Evolutionary conservation across 1,140 invertebrate genomes (phyloP), one percentile per base, ranked within the genome.

Genomic region (Diprion similis): DNA sequence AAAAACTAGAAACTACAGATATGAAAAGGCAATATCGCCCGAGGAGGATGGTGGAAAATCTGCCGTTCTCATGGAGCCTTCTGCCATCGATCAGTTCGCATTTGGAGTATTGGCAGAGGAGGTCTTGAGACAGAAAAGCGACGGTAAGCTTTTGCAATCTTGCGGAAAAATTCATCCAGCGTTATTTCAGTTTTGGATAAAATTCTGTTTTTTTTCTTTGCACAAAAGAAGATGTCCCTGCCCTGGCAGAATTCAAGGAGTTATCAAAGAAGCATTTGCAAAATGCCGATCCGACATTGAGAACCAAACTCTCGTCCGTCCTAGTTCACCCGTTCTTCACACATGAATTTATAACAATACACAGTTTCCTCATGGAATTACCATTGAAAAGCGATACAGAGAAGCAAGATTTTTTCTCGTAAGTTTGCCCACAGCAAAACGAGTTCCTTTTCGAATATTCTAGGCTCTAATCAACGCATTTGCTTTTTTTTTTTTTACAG

Each of bases 331-430:
- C 90, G 18, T 95, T 95, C 83, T 95, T 95, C 75, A 93, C 92
- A 77, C 93, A 96, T 84, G 92, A 95, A 79, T 96, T 97, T 83
- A 92, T 97, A 75, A 87, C 90, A 18, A 94, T 96, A 79, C 91
- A 95, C 84, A 92, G 92, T 73, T 96, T 96, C 87, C 86, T 97
- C 1, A 91, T 92, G 77, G 94, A 95, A 81, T 87, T 97, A 70
- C 93, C 95, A 8, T 78, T 96, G 11, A 96, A 96, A 85, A 90
- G 87, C 72, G 91, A 93, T 76, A 85, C 87, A 64, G 94, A 96
- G 80, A 96, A 93, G 82, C 90, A 91, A 76, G 83, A 91, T 71
- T 97, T 97, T 85, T 97, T 97, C 82, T 88, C 86, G 91, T 91
- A 84, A 85, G 81, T 79, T 71, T 71, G 76, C 24, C 24, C 24